A percentile compares a stretch with the other conserved stretches of the same genome.
Evolutionary conservation across 1,140 invertebrate genomes (phyloP).

Genomic region (Ladona fulva): DNA sequence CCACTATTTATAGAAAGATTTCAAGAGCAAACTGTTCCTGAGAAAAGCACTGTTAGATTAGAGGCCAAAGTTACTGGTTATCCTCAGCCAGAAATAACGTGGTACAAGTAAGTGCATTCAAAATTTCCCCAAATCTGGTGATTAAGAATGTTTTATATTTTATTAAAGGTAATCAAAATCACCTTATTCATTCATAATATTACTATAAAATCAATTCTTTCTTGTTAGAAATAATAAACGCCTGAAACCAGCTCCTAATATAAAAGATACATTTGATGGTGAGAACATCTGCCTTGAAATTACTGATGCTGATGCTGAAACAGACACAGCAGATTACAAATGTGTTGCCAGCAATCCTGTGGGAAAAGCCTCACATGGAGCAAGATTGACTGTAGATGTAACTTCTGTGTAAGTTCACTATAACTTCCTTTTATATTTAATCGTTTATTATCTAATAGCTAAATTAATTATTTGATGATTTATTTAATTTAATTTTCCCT

Average conservation of each 20-base stretch:
- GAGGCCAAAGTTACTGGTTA: slow-evolving; percentile 78
- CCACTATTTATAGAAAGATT: slow-evolving; percentile 81
- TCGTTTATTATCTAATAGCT: too few species aligned
- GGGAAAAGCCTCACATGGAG: slow-evolving; percentile 76
- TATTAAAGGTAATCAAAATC: too few species aligned
- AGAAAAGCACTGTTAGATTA: slow-evolving; percentile 68
- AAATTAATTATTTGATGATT: neutral
- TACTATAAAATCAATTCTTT: neutral
- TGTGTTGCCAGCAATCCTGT: slow-evolving; percentile 75
- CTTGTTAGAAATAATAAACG: slow-evolving; percentile 63
- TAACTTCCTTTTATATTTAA: neutral
- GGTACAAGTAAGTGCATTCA: slow-evolving; percentile 59
- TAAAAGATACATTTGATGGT: slow-evolving; percentile 69
- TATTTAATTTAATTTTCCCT: too few species aligned
- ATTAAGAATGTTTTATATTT: neutral
- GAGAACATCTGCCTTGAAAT: slow-evolving; percentile 76
- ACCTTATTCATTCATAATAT: neutral
- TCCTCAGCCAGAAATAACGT: slow-evolving; percentile 77
- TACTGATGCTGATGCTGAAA: slow-evolving; percentile 66
- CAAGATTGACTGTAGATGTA: slow-evolving; percentile 73
- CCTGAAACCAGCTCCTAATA: slow-evolving; percentile 59
- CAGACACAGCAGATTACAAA: slow-evolving; percentile 79
- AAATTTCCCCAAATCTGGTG: too few species aligned
- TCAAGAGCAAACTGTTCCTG: slow-evolving; percentile 71
- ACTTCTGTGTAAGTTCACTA: slow-evolving; percentile 52